Evolutionary conservation across 92 coral and sea anemone species (phyloP), one percentile per base, ranked within the genome.

Genomic region (Hydrozoanthus gracilis): DNA sequence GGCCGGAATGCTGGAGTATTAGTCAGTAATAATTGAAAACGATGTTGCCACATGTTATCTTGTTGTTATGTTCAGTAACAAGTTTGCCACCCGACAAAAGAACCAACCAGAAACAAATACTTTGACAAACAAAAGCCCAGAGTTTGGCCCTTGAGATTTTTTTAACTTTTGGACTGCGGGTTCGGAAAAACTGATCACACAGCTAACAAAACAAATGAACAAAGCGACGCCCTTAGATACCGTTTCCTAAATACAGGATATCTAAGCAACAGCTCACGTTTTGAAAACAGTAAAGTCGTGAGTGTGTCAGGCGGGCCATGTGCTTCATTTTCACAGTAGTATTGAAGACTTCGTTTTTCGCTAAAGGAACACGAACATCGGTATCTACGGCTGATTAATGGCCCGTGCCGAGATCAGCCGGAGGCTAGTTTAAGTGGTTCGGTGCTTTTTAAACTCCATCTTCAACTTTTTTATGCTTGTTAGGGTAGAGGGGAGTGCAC

Each of bases 351-450:
- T 76, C 39, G 15, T 54, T 76, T 66, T 51, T 52, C 27, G 54
- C 20, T 4, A 73, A 50, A 4, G 62, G 51, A 18, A 18, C 51
- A 45, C 48, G 54, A 80, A 80, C 55, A 51, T 68, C 47, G 58
- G 73, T 70, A 17, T 69, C 82, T 4, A 76, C 62, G 48, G 67
- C 62, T 80, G 73, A 65, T 65, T 65, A 65, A 48, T 64, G 48
- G 71, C 58, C 85, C 73, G 74, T 80, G 85, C 56, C 85, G 4
- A 11, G 55, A 44, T 65, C 48, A 80, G 85, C 85, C 85, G 49
- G 61, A 80, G 85, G 85, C 85, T 44, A 80, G 61, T 70, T 20
- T 44, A 49, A 27, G 5, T 18, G 48, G 6, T 11, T 45, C 16
- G 13, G 8, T 6, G 11, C 62, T 44, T 18, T 79, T 79, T 52